Evolutionary conservation across 1,140 invertebrate genomes (phyloP), one percentile per base, ranked within the genome.

Genomic region (Drosophila dunni): DNA sequence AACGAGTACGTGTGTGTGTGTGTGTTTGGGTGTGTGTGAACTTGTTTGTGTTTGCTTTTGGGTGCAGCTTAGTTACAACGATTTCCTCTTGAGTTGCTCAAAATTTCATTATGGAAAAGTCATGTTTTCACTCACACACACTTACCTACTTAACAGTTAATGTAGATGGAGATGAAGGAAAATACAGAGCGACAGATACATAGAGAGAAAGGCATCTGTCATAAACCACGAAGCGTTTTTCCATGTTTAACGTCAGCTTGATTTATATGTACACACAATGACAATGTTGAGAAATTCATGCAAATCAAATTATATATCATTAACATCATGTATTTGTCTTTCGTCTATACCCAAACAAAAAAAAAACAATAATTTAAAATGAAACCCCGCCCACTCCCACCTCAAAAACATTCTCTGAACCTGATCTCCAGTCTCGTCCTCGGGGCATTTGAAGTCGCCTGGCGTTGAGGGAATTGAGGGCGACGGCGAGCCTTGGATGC

Each of bases 251-350:
- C 46, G 65, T 88, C 79, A 79, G 24, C 11, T 48, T 66, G 63
- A 72, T 58, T 51, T 66, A 65, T 36, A 34, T 34, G 29, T 20
- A 46, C 38, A 54, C n/a, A 33, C 13, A 53, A 20, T 34, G 24
- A 15, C 15, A 33, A 15, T 17, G 20, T 33, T 15, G 8, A n/a
- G 36, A 53, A 64, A 36, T 11, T 61, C 64, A 46, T 71, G 75
- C 29, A 34, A 51, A 34, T 51, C 78, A 75, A 69, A 75, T 81
- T 48, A 40, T 79, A 77, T 29, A 77, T 79, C 76, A 88, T 83
- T 86, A 86, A 86, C 79, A 79, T 64, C 78, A 62, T 88, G 65
- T 85, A 76, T 83, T 82, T 86, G 83, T 86, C 75, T 85, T 63
- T 80, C 64, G 51, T 67, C 67, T 60, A 58, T 46, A 51, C 44